Percentiles rank a stretch among this genome's conserved stretches.
Evolutionary conservation across 37 sponge, comb jelly and placozoan species (phyloP).

Genomic region (Ianthella basta): DNA sequence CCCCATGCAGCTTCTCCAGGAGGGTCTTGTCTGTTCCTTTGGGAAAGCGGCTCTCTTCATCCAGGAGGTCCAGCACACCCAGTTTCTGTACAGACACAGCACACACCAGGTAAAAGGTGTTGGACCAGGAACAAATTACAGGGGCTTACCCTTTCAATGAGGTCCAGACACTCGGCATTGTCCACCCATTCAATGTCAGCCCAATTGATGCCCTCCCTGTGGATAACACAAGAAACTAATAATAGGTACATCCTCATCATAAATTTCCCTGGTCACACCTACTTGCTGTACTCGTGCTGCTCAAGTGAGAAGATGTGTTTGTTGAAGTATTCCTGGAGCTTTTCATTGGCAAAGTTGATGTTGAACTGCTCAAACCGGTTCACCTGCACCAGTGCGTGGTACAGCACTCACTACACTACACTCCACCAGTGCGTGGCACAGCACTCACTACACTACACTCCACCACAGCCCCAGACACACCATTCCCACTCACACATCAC

Average conservation of each 20-base stretch:
- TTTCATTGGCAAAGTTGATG: conserved; percentile 99
- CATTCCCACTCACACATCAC: too few species aligned
- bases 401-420: neutral
- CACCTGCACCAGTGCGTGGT: too few species aligned
- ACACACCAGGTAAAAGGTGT: neutral
- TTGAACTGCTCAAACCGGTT: conserved; percentile 99
- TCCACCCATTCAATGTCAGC: conserved; percentile 99
- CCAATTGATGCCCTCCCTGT: conserved; percentile 97
- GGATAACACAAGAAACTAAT: neutral
- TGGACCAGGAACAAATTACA: neutral
- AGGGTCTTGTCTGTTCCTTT: conserved; percentile 95
- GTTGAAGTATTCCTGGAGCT: conserved; percentile 99
- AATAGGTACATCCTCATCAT: neutral
- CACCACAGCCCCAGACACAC: too few species aligned
- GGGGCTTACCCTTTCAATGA: conserved; percentile 84
- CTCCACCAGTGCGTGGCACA: too few species aligned
- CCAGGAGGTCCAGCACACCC: conserved; percentile 91
- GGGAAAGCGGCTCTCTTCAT: conserved; percentile 98
- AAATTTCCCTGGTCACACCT: conserved; percentile 5
- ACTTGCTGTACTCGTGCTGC: conserved; percentile 99
- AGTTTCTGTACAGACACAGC: conserved; percentile 70
- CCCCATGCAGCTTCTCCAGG: conserved; percentile 88
- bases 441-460: neutral
- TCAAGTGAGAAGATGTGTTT: conserved; percentile 99
- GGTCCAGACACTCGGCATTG: conserved; percentile 94